phyloP scores from a whole-genome alignment of 2,888 invertebrate genomes.

The Callosobruchus maculatus region DNA sequence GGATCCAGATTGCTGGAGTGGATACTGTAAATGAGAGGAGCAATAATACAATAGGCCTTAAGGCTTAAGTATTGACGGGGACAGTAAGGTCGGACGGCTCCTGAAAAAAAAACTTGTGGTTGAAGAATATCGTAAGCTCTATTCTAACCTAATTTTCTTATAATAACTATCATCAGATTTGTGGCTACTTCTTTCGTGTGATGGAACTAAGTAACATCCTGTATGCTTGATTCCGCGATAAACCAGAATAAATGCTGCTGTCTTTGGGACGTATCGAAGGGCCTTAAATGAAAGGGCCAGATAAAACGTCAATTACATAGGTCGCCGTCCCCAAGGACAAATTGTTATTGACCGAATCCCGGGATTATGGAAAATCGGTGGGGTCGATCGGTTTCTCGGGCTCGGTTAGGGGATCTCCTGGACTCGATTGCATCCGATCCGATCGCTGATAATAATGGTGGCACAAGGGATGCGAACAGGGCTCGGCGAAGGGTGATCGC shows the following conservation, averaged over 20 bases:
- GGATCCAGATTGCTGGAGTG: no score
- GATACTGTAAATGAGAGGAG: no score
- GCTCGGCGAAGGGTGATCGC: background rate
- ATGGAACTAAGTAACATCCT: no score
- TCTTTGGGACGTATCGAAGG: background rate
- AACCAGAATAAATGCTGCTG: background rate
- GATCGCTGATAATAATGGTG: conserved; percentile 16
- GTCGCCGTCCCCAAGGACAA: conserved; percentile 36
- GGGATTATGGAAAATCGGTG: conserved; percentile 40
- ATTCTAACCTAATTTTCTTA: no score
- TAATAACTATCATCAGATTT: no score
- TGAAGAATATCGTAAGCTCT: no score
- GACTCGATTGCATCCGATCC: conserved; percentile 16
- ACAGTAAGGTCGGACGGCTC: no score
- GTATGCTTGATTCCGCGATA: background rate
- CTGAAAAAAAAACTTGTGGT: no score
- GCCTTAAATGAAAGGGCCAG: conserved; percentile 28
- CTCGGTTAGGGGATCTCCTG: background rate
- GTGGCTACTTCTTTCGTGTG: no score
- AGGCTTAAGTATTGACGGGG: no score
- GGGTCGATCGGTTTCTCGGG: conserved; percentile 16
- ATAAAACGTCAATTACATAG: conserved; percentile 40
- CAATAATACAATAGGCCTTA: no score
- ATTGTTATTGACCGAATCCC: conserved; percentile 43
- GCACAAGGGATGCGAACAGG: background rate